phyloP scores from a whole-genome alignment of 1,140 invertebrate genomes.

The Meloidogyne chitwoodi region DNA sequence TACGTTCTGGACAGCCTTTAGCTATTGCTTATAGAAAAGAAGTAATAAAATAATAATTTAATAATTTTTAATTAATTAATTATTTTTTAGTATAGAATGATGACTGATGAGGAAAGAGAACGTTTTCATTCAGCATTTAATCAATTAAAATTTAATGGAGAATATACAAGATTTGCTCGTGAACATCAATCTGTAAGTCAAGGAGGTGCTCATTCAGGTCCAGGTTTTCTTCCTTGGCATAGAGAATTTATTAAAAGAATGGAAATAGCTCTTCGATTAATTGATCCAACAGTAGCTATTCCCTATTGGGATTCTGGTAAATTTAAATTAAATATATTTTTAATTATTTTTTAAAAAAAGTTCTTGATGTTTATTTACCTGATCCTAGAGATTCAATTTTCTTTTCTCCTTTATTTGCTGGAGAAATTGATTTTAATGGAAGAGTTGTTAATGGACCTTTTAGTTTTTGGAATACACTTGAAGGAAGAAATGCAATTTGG shows the following conservation, averaged over 20 bases:
- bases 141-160: conserved; percentile 60
- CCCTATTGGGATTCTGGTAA: conserved; percentile 53
- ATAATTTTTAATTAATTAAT: background rate
- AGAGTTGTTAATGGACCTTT: conserved; percentile 61
- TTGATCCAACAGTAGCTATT: conserved; percentile 54
- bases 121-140: conserved; percentile 61
- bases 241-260: conserved; percentile 48
- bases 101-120: conserved; percentile 60
- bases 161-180: conserved; percentile 48
- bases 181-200: conserved; percentile 45
- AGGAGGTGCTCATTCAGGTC: conserved; percentile 44
- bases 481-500: conserved; percentile 49
- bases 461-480: conserved; percentile 56
- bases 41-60: conserved; percentile 5
- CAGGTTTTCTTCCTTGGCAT: conserved; percentile 44
- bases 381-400: conserved; percentile 60
- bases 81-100: conserved; percentile 57
- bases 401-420: conserved; percentile 56
- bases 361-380: conserved; percentile 43
- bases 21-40: conserved; percentile 58
- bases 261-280: conserved; percentile 54
- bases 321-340: background rate
- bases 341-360: background rate
- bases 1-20: conserved; percentile 36
- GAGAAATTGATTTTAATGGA: conserved; percentile 59